Conservation (phyloP, 2,113 vertebrate species). For the Erpornis zantholeuca region DNA sequence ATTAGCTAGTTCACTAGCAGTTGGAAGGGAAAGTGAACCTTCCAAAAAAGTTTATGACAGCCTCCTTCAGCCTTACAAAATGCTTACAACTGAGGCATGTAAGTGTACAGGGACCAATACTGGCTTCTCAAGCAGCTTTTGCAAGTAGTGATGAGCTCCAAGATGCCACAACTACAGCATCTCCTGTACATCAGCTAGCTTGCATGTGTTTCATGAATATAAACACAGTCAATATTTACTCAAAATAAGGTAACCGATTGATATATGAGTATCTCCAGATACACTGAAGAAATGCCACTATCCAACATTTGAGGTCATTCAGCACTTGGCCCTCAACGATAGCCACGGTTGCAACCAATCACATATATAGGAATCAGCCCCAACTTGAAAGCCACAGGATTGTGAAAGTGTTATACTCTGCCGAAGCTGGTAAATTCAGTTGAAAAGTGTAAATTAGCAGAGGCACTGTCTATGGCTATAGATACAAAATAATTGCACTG, state of each 20-base stretch:
- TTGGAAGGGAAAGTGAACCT: background rate
- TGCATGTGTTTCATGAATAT: background rate
- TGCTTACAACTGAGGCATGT: background rate
- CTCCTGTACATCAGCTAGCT: background rate
- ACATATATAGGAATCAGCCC: background rate
- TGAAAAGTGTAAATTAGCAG: background rate
- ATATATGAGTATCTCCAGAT: background rate
- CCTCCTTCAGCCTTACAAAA: background rate
- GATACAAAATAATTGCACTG: background rate
- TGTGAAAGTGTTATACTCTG: background rate
- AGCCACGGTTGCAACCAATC: background rate
- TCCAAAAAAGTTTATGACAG: background rate
- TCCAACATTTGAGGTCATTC: background rate
- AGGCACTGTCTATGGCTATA: background rate
- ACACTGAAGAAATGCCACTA: background rate
- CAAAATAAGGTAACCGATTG: background rate
- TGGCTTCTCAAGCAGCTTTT: background rate
- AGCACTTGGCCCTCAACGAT: rapidly evolving
- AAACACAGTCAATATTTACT: background rate
- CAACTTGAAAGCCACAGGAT: background rate
- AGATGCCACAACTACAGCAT: background rate
- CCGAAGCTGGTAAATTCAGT: background rate
- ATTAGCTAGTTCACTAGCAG: background rate
- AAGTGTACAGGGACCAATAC: background rate
- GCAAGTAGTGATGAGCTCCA: background rate